Base-by-base conservation (phyloP, 2,888 invertebrate genomes). In the Siphlonurus alternatus region DNA sequence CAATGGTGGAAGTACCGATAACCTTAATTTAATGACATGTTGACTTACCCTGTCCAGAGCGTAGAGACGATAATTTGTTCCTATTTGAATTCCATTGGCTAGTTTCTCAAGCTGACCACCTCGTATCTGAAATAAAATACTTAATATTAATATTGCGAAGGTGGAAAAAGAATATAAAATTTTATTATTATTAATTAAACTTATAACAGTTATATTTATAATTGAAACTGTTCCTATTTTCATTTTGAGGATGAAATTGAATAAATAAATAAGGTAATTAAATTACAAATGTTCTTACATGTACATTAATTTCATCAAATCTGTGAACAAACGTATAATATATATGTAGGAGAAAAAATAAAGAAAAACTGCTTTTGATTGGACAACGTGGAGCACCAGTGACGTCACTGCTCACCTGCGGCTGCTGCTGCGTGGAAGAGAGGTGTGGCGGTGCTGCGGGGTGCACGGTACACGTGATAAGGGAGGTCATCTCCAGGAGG, bases 401-500 rank as follows among this genome's bases (percentile, higher is more conserved):
- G n/a, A n/a, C n/a, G n/a, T n/a, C n/a, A n/a, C n/a, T n/a, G n/a
- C n/a, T 20, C 7, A 22, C 19, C 22, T 59, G 22, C 7, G 7
- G 19, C 20, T 20, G 25, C 20, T 19, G 38, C 20, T 23, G 18
- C 61, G 24, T 18, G 18, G 3, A 15, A 25, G 38, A 61, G 19
- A 23, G 7, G 38, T 25, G 38, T 25, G 24, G 5, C 53, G 69
- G 66, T 15, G 70, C 78, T 53, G 77, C 76, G 18, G 79, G 78
- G 72, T 82, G 82, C 54, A 87, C 84, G 23, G 87, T 83, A 70
- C 87, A 87, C 2, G 93, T 93, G 66, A 93, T 85, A 63, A 93
- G 84, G 64, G 90, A 91, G 1, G 92, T 90, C 79, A 88, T 88
- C 68, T 87, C 86, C 63, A 93, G 78, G 53, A 91, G 80, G 71